These are phyloP conservation scores for Caenorhabditis sinica DNA, from an alignment of 2,888 invertebrate species.

Conservation along the genomic window DNA sequence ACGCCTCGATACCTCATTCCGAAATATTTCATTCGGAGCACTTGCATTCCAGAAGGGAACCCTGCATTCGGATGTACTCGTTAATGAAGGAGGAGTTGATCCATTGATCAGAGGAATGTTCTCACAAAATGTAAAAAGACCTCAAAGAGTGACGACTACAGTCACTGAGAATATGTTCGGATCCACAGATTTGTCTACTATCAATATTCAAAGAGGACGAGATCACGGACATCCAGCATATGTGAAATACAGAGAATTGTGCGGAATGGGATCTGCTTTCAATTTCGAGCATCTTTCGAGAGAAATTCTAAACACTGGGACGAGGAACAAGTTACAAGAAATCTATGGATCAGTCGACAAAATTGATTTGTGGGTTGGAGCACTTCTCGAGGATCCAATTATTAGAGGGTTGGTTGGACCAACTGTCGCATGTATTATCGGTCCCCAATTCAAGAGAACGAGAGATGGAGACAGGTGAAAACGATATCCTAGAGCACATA, in stretches of 20 bases:
- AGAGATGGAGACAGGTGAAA: constrained; percentile 85
- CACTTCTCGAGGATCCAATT: constrained; percentile 85
- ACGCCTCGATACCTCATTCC: constrained; percentile 90
- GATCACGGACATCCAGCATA: constrained; percentile 94
- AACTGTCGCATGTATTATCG: constrained; percentile 85
- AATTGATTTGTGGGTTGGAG: constrained; percentile 86
- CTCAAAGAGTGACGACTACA: constrained; percentile 92
- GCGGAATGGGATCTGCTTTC: constrained; percentile 89
- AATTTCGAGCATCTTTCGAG: constrained; percentile 87
- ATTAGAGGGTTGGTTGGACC: constrained; percentile 85
- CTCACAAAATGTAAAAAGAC: constrained; percentile 76
- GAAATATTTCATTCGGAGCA: constrained; percentile 89
- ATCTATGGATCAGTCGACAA: constrained; percentile 76
- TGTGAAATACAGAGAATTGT: constrained; percentile 91
- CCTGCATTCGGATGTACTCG: constrained; percentile 87
- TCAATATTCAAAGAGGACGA: constrained; percentile 94
- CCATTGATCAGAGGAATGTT: constrained; percentile 88
- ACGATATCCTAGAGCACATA: not conserved
- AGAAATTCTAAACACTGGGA: constrained; percentile 79
- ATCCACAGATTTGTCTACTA: constrained; percentile 91
- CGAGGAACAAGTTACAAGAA: constrained; percentile 76
- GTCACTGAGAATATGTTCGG: constrained; percentile 92
- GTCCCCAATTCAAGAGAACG: constrained; percentile 85
- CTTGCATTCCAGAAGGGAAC: constrained; percentile 94
- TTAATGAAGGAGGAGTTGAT: constrained; percentile 92